Evolutionary conservation across 2,888 invertebrate species (phyloP), one percentile per base, ranked within the genome.

Genomic region (Eugnorisma glareosa): DNA sequence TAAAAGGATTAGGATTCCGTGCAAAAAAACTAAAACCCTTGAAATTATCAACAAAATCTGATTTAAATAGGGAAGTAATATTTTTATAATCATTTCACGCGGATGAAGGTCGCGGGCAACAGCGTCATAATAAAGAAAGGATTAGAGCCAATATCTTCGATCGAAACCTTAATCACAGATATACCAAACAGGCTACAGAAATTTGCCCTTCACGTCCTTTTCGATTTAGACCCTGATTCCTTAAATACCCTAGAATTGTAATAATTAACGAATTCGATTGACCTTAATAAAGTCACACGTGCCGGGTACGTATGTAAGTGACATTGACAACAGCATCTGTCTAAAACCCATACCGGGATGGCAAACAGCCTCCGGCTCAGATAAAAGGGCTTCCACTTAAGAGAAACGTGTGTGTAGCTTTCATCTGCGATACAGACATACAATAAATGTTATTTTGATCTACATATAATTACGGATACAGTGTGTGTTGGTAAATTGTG

Each of bases 381-480:
- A 89, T 91, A 90, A 92, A 93, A 92, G 91, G 90, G 82, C 82
- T 84, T 89, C 89, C 84, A 88, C 89, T 90, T 89, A 89, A 66
- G 54, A 75, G 83, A 80, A 88, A 89, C 84, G 90, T 91, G 88
- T 90, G 86, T 90, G 89, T 69, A 79, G 75, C 89, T 90, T 88
- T 89, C 82, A 89, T 83, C 84, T 81, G 81, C 79, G 74, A n/a
- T 63, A 67, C 57, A 66, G 82, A 63, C 24, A 24, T 31, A n/a
- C 54, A 35, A n/a, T 81, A 78, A 90, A 91, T 90, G 86, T 90
- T 90, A 89, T 89, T 89, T 86, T 84, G 69, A 64, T 84, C 81
- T 77, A 85, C 79, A 82, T 80, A 40, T 59, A 18, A 15, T 57
- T 59, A 18, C 1, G 3, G 28, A 15, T 28, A 18, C 57, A 28